These are phyloP conservation scores for Mus spretus DNA, from an alignment of 2,797 vertebrate genomes.

Conservation along the genomic window DNA sequence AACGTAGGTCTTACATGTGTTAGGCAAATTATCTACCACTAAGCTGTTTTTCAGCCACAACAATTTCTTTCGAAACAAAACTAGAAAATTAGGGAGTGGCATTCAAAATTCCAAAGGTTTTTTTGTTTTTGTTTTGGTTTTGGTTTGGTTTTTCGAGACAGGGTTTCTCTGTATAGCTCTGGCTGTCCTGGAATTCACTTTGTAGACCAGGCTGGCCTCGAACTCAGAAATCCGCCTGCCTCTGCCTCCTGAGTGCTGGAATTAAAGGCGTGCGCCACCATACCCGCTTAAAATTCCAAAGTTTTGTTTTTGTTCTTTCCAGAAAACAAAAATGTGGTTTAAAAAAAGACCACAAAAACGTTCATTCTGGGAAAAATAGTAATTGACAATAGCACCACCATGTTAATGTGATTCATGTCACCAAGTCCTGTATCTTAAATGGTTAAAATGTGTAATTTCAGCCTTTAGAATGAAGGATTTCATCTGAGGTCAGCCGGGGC, in stretches of 20 bases:
- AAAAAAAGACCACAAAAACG: background rate
- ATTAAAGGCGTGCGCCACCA: no score
- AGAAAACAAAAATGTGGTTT: background rate
- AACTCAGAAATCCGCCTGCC: no score
- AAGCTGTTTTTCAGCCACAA: background rate
- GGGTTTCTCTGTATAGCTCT: no score
- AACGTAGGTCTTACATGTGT: background rate
- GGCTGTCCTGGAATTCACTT: no score
- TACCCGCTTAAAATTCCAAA: background rate
- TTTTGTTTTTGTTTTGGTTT: background rate
- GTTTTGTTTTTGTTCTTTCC: background rate
- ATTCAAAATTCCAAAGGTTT: slow-evolving; percentile 20
- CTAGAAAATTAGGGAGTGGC: background rate
- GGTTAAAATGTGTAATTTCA: background rate
- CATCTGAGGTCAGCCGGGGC: background rate
- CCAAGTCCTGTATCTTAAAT: background rate
- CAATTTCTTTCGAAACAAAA: slow-evolving; percentile 7
- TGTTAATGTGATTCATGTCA: background rate
- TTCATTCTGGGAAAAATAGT: background rate
- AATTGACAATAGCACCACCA: background rate
- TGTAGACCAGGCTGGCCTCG: no score
- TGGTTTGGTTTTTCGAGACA: no score
- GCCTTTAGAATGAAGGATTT: no score
- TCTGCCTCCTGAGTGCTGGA: no score
- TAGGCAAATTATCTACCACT: background rate